Percentiles rank a stretch among this genome's conserved stretches.
These are phyloP conservation scores for Siderastrea siderea DNA, from an alignment of 92 coral and sea anemone species.

Conservation along the genomic window DNA sequence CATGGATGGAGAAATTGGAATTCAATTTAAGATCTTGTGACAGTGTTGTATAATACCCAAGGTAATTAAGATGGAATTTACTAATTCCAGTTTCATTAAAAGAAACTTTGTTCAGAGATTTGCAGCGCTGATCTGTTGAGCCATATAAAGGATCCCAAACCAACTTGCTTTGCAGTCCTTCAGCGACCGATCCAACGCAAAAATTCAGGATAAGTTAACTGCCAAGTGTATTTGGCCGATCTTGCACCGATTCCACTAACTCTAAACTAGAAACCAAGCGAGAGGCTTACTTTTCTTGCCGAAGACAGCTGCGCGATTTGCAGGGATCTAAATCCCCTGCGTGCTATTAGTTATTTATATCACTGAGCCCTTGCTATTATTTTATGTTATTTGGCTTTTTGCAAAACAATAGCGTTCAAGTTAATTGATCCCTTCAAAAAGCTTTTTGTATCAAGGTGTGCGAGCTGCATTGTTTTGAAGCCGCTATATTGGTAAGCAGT, in stretches of 20 bases:
- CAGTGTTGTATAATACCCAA: conserved; percentile 15
- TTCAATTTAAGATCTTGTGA: conserved; percentile 20
- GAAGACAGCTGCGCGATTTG: conserved; percentile 42
- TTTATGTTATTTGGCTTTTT: conserved; percentile 21
- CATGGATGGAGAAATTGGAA: neutral
- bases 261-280: neutral
- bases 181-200: too few species aligned
- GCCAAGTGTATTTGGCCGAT: neutral
- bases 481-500: conserved; percentile 39
- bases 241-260: neutral
- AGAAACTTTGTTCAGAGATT: conserved; percentile 42
- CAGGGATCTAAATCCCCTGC: conserved; percentile 38
- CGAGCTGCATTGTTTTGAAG: conserved; percentile 26
- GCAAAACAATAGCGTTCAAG: conserved; percentile 34
- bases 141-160: neutral
- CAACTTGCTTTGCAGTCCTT: neutral
- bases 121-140: conserved; percentile 20
- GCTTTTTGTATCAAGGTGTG: conserved; percentile 38
- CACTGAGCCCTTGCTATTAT: conserved; percentile 15
- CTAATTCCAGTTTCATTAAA: conserved; percentile 2
- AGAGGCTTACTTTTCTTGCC: neutral
- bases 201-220: neutral
- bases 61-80: conserved; percentile 10
- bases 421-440: conserved; percentile 47
- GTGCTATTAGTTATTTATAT: conserved; percentile 3